These are phyloP conservation scores for Eulemur albifrons DNA, from an alignment of 2,797 vertebrate species.

Conservation along the genomic window DNA sequence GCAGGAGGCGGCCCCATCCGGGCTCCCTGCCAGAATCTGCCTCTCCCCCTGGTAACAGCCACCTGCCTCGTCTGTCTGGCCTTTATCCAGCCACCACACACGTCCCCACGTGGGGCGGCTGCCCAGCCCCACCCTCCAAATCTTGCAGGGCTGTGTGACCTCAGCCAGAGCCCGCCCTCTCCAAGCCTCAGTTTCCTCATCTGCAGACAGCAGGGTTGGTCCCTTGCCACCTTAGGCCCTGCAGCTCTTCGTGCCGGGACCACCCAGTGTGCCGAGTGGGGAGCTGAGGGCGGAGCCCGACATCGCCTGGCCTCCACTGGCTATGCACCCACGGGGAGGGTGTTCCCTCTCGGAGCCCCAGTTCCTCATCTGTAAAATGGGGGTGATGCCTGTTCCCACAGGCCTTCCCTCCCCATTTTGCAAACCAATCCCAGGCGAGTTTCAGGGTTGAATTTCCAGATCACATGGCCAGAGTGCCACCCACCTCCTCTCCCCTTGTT, in stretches of 20 bases:
- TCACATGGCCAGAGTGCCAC: neutral
- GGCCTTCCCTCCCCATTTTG: neutral
- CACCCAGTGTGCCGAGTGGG: neutral
- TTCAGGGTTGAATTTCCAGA: neutral
- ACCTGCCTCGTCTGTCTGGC: conserved; percentile 59
- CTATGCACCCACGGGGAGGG: neutral
- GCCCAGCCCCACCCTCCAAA: neutral
- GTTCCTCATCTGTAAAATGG: neutral
- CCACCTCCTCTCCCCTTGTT: neutral
- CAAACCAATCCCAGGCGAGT: neutral
- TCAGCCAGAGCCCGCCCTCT: neutral
- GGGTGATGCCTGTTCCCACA: neutral
- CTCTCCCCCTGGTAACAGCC: conserved; percentile 63
- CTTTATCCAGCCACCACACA: conserved; percentile 14
- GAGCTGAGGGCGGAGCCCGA: fast-evolving
- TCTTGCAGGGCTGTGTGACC: neutral
- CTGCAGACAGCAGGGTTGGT: neutral
- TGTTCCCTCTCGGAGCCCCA: neutral
- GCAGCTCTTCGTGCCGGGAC: neutral
- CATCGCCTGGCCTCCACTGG: neutral
- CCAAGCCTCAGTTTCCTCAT: conserved; percentile 33
- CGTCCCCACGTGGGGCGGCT: neutral
- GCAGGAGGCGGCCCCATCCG: conserved; percentile 38
- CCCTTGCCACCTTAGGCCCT: neutral
- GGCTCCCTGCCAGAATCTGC: conserved; percentile 66